Evolutionary conservation across 35 echinoderm and acorn worm genomes (phyloP).

Genomic region (Chiridota heheva): DNA sequence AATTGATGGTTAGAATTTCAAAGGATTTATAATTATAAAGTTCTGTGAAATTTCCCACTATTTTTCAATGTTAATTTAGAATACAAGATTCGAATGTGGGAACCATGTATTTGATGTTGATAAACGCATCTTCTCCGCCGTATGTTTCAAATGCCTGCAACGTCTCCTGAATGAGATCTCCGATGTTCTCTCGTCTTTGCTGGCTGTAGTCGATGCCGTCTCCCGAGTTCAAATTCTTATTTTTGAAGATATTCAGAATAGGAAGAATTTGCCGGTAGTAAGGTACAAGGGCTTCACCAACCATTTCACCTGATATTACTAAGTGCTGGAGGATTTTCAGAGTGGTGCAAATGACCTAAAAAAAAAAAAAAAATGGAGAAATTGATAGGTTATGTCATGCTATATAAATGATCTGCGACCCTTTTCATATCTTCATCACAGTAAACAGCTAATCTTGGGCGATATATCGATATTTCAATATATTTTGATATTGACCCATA

Average conservation of each 20-base stretch:
- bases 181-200: constrained; percentile 94
- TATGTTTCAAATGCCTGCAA: constrained; percentile 87
- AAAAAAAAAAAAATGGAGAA: not conserved
- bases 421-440: no score
- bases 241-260: constrained; percentile 95
- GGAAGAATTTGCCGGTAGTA: constrained; percentile 99
- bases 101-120: constrained; percentile 99
- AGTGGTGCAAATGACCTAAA: constrained; percentile 77
- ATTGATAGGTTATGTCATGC: constrained; percentile 14
- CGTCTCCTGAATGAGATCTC: constrained; percentile 85
- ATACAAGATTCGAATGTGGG: constrained; percentile 88
- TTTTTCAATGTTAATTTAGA: constrained; percentile 72
- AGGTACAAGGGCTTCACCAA: constrained; percentile 88
- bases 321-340: constrained; percentile 94
- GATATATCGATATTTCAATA: no score
- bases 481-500: no score
- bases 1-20: no score
- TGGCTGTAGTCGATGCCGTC: constrained; percentile 98
- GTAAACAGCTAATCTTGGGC: no score
- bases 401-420: no score
- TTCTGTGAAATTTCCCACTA: no score
- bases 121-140: constrained; percentile 95
- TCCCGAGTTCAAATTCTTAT: constrained; percentile 83
- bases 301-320: constrained; percentile 79
- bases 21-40: no score